These are phyloP conservation scores for Apolygus lucorum DNA, from an alignment of 1,140 invertebrate species.

Conservation along the genomic window DNA sequence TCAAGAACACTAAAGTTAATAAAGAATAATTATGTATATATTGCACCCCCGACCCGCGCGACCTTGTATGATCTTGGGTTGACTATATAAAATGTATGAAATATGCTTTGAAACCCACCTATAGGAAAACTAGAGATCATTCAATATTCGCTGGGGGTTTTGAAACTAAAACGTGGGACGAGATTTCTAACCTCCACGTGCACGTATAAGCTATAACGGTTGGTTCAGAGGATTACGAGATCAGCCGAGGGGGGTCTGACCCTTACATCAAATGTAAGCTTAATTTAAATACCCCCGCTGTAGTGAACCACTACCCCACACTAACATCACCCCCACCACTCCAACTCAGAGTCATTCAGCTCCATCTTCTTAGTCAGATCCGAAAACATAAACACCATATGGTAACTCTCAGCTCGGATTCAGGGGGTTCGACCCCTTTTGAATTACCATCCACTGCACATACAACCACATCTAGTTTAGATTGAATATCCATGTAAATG, in stretches of 20 bases:
- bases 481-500: no score
- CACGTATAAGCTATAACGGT: neutral
- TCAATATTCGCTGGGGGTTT: no score
- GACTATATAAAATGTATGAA: no score
- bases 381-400: constrained; percentile 13
- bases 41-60: no score
- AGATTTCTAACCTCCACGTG: neutral
- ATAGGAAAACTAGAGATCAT: no score
- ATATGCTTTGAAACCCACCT: no score
- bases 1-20: no score
- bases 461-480: no score
- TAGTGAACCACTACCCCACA: neutral
- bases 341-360: neutral
- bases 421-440: neutral
- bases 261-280: constrained; percentile 9
- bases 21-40: no score
- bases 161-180: no score
- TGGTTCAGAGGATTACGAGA: neutral
- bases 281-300: neutral
- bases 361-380: neutral
- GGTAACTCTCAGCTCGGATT: neutral
- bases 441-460: neutral
- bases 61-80: no score
- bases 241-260: neutral
- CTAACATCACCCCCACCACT: neutral